Percentiles rank a stretch among this genome's conserved stretches.
Conservation (phyloP, 2,888 invertebrate species). For the Prionchulus punctatus region DNA sequence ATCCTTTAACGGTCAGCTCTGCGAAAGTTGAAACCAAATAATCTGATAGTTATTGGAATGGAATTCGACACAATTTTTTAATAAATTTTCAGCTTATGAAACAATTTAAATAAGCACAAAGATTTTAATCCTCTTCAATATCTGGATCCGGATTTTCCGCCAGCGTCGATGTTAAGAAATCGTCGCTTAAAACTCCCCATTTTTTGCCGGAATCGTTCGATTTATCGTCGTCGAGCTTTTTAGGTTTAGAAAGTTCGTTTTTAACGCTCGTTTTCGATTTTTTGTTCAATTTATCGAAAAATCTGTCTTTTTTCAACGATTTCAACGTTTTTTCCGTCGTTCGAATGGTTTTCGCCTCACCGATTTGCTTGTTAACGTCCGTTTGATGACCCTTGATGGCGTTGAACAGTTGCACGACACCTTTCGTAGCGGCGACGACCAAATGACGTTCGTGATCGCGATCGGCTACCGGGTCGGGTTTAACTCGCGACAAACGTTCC, state of each 20-base stretch:
- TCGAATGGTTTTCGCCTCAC: background rate
- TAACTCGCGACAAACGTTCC: background rate
- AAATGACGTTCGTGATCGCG: background rate
- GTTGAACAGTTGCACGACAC: constrained; percentile 1
- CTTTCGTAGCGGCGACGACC: background rate
- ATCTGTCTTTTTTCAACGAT: background rate
- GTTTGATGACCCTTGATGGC: background rate
- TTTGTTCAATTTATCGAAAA: background rate
- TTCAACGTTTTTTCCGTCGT: background rate
- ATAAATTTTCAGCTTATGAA: too few relatives aligned
- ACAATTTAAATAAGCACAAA: too few relatives aligned
- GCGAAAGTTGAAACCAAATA: too few relatives aligned
- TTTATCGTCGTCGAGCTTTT: background rate
- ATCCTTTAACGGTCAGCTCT: too few relatives aligned
- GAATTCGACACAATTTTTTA: too few relatives aligned
- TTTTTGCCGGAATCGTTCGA: background rate
- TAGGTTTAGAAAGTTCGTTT: background rate
- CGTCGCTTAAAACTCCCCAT: background rate
- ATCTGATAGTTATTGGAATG: too few relatives aligned
- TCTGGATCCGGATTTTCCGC: too few relatives aligned
- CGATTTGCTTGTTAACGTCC: background rate
- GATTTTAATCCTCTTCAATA: too few relatives aligned
- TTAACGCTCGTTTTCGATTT: background rate
- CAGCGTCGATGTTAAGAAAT: constrained; percentile 1
- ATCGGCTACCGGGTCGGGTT: background rate